These are phyloP conservation scores for Spodoptera litura DNA, from an alignment of 1,140 invertebrate genomes.

Conservation along the genomic window DNA sequence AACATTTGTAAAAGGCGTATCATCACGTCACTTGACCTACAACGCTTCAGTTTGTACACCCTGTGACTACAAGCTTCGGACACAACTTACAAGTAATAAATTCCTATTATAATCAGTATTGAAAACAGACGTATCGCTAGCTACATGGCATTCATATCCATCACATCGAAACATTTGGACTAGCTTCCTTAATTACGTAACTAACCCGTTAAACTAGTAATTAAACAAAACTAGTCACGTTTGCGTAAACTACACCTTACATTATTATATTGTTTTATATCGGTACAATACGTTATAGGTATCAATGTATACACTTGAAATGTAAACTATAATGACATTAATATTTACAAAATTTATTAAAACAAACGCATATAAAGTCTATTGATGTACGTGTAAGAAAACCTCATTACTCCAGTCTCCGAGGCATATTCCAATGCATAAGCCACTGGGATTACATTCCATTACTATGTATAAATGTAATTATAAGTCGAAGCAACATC, in stretches of 20 bases:
- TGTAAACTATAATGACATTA: conserved; percentile 44
- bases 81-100: conserved; percentile 43
- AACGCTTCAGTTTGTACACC: conserved; percentile 31
- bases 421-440: background rate
- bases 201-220: conserved; percentile 80
- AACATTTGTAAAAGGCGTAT: conserved; percentile 34
- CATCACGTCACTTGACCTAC: conserved; percentile 14
- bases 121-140: conserved; percentile 73
- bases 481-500: conserved; percentile 38
- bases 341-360: conserved; percentile 40
- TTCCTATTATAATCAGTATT: conserved; percentile 58
- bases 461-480: conserved; percentile 29
- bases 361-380: conserved; percentile 24
- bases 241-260: conserved; percentile 67
- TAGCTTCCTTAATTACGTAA: conserved; percentile 85
- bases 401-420: conserved; percentile 14
- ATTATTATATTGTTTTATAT: conserved; percentile 64
- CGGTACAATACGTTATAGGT: conserved; percentile 67
- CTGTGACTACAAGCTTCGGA: conserved; percentile 31
- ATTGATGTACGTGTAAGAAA: conserved; percentile 13
- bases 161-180: conserved; percentile 84
- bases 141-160: conserved; percentile 81
- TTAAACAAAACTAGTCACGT: conserved; percentile 84
- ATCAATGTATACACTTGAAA: conserved; percentile 68
- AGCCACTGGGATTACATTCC: conserved; percentile 28